Base-by-base conservation (phyloP, 2,113 vertebrate species). In the cat (Felis catus) region DNA sequence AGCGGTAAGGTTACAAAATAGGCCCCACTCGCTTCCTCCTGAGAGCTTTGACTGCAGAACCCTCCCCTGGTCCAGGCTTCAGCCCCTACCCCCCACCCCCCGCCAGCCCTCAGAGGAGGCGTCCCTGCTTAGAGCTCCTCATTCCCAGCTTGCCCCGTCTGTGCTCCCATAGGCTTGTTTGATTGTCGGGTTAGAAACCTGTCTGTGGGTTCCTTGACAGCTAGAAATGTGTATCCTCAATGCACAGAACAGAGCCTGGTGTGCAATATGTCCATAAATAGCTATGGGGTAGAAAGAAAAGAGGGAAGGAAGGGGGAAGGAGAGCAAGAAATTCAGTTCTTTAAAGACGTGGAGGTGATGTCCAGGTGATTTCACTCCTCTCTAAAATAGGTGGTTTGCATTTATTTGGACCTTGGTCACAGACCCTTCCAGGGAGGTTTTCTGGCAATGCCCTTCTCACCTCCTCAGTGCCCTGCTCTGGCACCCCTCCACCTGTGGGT, bases 401-500 rank as follows among this genome's bases (percentile, higher is more conserved):
- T 29, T 31, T 48, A 11, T 36, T 16, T 89, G 33, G 36, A 82
- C 71, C 18, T 0, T 25, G 16, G 6, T 48, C 85, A 33, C 29
- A 93, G 58, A 14, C 53, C 11, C 14, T 29, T 33, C n/a, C 89
- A 33, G 8, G 0, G 0, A n/a, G 31, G 25, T 90, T 16, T n/a
- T 19, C 55, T 76, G 58, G 84, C 95, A 96, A 85, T 0, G 0
- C 7, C 61, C 63, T 63, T 66, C 85, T 89, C 55, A 21, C 86
- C 86, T 98, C 95, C 88, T 61, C 33, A 27, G 81, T 18, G 61
- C 16, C 16, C 3, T 39, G 78, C 29, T 55, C 86, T 15, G 80
- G 95, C 87, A 39, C 82, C 89, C 90, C 27, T 33, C 71, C 71
- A 55, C 45, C 81, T 91, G 53, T 53, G 70, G 95, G 78, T 91